These are phyloP conservation scores for Eulemur mongoz DNA, from an alignment of 2,797 vertebrate species.

Conservation along the genomic window DNA sequence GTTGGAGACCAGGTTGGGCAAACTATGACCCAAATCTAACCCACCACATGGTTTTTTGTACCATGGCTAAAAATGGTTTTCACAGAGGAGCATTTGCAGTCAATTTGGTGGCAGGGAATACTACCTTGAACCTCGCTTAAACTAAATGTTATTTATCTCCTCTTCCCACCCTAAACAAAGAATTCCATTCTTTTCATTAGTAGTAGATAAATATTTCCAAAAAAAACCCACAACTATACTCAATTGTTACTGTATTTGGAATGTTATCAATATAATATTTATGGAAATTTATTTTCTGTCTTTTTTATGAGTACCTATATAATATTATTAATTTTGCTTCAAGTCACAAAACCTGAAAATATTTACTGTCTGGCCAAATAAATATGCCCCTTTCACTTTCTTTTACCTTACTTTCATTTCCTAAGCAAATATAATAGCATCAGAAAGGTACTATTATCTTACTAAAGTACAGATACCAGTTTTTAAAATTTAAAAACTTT, in stretches of 20 bases:
- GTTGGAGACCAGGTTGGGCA: neutral
- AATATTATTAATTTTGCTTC: neutral
- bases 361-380: neutral
- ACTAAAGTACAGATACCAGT: neutral
- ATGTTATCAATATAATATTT: neutral
- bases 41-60: neutral
- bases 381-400: neutral
- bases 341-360: neutral
- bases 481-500: neutral
- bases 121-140: neutral
- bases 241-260: neutral
- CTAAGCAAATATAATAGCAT: neutral
- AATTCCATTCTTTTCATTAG: conserved; percentile 30
- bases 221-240: neutral
- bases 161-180: neutral
- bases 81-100: neutral
- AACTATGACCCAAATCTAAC: neutral
- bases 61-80: neutral
- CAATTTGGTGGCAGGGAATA: neutral
- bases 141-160: neutral
- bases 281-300: conserved; percentile 9
- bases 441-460: neutral
- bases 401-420: conserved; percentile 23
- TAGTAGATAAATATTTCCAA: neutral
- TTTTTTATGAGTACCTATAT: neutral